Evolutionary conservation across 2,888 invertebrate species (phyloP).

Genomic region (Chloroclystis v-ata): DNA sequence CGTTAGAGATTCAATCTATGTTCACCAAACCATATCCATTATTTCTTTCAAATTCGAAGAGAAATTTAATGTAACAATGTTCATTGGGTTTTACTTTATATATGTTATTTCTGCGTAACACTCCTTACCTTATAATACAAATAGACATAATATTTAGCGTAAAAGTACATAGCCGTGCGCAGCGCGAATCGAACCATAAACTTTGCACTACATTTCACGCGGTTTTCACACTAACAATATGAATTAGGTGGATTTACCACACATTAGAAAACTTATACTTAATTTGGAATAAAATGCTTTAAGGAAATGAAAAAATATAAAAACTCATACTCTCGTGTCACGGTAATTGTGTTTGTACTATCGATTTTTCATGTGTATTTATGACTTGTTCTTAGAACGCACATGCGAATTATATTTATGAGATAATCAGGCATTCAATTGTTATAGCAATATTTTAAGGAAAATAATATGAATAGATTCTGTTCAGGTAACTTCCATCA

Average conservation of each 20-base stretch:
- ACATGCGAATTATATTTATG: too few relatives aligned
- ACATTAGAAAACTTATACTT: slow-evolving; percentile 9
- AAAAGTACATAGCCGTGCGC: slow-evolving; percentile 27
- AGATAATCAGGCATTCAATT: too few relatives aligned
- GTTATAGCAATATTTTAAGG: too few relatives aligned
- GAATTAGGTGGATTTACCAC: slow-evolving; percentile 21
- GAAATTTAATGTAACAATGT: too few relatives aligned
- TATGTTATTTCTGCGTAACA: not conserved
- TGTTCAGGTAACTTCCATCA: too few relatives aligned
- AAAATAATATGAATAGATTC: too few relatives aligned
- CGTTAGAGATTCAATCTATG: not conserved
- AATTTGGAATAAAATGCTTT: slow-evolving; percentile 1
- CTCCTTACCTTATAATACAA: not conserved
- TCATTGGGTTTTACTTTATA: not conserved
- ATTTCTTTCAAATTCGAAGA: not conserved
- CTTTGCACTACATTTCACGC: slow-evolving; percentile 59
- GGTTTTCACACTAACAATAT: slow-evolving; percentile 25
- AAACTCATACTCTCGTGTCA: too few relatives aligned
- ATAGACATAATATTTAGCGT: not conserved
- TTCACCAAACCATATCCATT: not conserved
- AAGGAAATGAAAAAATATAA: not conserved
- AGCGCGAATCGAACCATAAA: slow-evolving; percentile 46
- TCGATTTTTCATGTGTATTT: too few relatives aligned
- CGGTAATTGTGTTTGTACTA: too few relatives aligned
- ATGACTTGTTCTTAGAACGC: too few relatives aligned